phyloP scores from a whole-genome alignment of 2,888 invertebrate genomes.

The Meiosimyza platycephala region DNA sequence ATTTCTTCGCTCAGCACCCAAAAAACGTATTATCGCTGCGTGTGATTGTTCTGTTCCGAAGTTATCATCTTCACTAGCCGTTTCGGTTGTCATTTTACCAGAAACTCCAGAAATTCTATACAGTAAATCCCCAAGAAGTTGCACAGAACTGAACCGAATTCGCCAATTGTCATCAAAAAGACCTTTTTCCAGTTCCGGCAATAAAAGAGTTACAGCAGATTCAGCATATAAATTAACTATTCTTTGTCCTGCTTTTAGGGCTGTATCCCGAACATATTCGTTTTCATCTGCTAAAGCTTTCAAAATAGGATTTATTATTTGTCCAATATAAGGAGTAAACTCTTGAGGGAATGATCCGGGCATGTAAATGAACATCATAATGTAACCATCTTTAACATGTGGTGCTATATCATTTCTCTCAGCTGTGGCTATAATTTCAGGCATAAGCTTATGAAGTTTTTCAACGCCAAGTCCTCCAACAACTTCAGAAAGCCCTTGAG shows the following conservation, averaged over 20 bases:
- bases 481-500: conserved; percentile 97
- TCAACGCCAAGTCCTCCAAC: conserved; percentile 95
- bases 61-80: conserved; percentile 98
- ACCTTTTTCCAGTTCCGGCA: conserved; percentile 94
- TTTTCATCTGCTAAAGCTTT: conserved; percentile 98
- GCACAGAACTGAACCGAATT: conserved; percentile 93
- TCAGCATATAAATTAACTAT: conserved; percentile 97
- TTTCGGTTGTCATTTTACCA: conserved; percentile 99
- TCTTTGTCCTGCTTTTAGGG: conserved; percentile 94
- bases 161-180: conserved; percentile 99
- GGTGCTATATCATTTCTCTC: conserved; percentile 93
- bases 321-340: conserved; percentile 95
- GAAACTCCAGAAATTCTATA: conserved; percentile 97
- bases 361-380: conserved; percentile 99
- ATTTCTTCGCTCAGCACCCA: conserved; percentile 91
- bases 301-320: conserved; percentile 96
- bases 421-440: conserved; percentile 93
- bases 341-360: conserved; percentile 95
- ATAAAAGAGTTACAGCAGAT: conserved; percentile 88
- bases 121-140: conserved; percentile 92
- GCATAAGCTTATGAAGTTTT: conserved; percentile 96
- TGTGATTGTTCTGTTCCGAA: conserved; percentile 98
- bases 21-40: conserved; percentile 86
- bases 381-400: conserved; percentile 98
- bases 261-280: conserved; percentile 98